Percentiles rank a stretch among this genome's conserved stretches.
phyloP scores from a whole-genome alignment of 2,888 invertebrate genomes.

The Dioctria linearis region DNA sequence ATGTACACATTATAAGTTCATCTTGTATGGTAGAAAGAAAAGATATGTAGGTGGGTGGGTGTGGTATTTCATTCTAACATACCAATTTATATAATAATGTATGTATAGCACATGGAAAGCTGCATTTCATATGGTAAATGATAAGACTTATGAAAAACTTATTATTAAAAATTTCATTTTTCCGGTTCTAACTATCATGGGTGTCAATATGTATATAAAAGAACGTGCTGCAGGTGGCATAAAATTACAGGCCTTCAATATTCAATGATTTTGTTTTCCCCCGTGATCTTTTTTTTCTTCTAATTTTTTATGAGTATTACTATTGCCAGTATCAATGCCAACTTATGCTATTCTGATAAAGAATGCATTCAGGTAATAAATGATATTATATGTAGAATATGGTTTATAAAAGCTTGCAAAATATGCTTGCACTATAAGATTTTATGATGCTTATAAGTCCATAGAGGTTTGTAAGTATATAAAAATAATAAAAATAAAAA shows the following conservation, averaged over 20 bases:
- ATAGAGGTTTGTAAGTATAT: too few relatives aligned
- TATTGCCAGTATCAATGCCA: background rate
- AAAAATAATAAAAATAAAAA: too few relatives aligned
- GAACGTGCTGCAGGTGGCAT: constrained; percentile 46
- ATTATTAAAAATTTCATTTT: constrained; percentile 21
- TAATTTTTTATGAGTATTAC: background rate
- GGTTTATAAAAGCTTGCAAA: background rate
- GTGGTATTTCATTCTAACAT: constrained; percentile 13
- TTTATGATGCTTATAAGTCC: background rate
- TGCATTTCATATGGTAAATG: background rate
- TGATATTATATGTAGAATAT: background rate
- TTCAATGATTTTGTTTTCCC: constrained; percentile 36
- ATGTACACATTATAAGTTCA: background rate
- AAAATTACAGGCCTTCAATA: constrained; percentile 23
- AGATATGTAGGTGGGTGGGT: background rate
- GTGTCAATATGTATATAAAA: background rate
- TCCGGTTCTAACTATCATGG: constrained; percentile 10
- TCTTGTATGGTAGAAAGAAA: background rate
- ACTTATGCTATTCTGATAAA: background rate
- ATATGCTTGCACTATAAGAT: background rate
- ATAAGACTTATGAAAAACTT: constrained; percentile 27
- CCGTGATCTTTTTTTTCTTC: background rate
- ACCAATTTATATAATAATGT: background rate
- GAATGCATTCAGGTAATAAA: background rate
- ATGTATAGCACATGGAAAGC: background rate